phyloP scores from a whole-genome alignment of 1,140 invertebrate species.

The Myzus persicae region DNA sequence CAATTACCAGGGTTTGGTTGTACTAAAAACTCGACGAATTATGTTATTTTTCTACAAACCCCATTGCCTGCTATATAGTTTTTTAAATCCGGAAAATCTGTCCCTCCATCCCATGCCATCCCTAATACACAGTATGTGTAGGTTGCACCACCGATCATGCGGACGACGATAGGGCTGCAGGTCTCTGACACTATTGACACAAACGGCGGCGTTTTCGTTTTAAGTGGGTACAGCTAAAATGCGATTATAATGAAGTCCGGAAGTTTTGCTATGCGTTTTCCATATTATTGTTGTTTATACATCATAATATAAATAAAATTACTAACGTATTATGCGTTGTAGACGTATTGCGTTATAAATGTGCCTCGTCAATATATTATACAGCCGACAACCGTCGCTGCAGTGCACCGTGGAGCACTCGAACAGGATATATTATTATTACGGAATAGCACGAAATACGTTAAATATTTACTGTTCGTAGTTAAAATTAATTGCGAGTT shows the following conservation, averaged over 20 bases:
- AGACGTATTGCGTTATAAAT: background rate
- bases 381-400: background rate
- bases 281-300: background rate
- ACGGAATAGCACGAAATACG: background rate
- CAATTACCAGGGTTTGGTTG: no score
- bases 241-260: no score
- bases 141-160: no score
- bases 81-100: no score
- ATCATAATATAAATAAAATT: background rate
- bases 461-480: constrained; percentile 18
- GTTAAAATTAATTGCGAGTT: constrained; percentile 2
- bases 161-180: no score
- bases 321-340: background rate
- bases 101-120: no score
- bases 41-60: no score
- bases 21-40: no score
- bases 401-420: background rate
- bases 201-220: background rate
- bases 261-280: background rate
- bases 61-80: no score
- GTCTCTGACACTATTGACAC: no score
- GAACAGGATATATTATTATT: constrained; percentile 1
- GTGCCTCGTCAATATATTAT: background rate
- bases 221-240: no score
- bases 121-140: no score